Evolutionary conservation across 1,140 invertebrate genomes (phyloP), one percentile per base, ranked within the genome.

Genomic region (Calosoma granatense): DNA sequence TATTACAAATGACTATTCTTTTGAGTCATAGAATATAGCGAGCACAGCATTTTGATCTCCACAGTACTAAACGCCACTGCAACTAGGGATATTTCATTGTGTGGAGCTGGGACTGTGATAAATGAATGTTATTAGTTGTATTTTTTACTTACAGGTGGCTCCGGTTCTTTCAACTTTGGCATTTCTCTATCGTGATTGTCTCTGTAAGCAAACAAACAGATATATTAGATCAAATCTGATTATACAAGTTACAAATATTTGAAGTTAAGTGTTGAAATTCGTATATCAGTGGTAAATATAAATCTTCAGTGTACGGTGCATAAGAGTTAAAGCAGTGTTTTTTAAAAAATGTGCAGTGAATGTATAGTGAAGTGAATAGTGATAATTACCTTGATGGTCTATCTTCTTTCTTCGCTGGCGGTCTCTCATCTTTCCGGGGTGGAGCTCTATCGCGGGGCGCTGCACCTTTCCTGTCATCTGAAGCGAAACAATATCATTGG

Each of bases 131-230:
- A n/a, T n/a, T n/a, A n/a, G n/a, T n/a, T n/a, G n/a, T n/a, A n/a
- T n/a, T n/a, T n/a, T n/a, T n/a, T n/a, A n/a, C n/a, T n/a, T n/a
- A n/a, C n/a, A n/a, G n/a, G n/a, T 47, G 65, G 65, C 59, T 68
- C 67, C 11, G 62, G 63, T 59, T 68, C 64, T 55, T 69, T 64
- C 22, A 71, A 60, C 62, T 69, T 70, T 19, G 69, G 68, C 67
- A 70, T 67, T 47, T 69, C 68, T 30, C 61, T 62, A 20, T 71
- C 67, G 2, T 52, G 60, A 56, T 53, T 58, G 17, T 68, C 66
- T 20, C 66, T 69, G 56, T 2, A 61, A 65, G 55, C 58, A 55
- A 47, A 58, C 2, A 55, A 47, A 47, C 47, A 51, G 17, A 19
- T 23, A n/a, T 55, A 47, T 20, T n/a, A n/a, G n/a, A n/a, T n/a